Percentiles rank a stretch among this genome's conserved stretches.
Evolutionary conservation across 2,797 vertebrate species (phyloP).

Genomic region (Spheniscus humboldti): DNA sequence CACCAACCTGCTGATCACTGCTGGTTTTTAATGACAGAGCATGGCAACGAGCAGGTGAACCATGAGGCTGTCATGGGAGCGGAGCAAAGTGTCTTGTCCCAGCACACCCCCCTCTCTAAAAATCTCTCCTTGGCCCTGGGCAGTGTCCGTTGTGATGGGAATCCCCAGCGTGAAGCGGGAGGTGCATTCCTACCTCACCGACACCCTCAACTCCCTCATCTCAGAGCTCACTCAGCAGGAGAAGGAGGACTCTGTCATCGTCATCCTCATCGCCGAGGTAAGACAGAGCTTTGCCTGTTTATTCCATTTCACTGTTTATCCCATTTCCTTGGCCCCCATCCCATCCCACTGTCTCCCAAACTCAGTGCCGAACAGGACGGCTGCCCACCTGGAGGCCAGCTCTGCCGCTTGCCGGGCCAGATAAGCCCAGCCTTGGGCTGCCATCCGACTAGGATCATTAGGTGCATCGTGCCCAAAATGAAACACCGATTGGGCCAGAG

Average conservation of each 20-base stretch:
- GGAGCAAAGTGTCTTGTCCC: not conserved
- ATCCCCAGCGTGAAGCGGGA: slow-evolving; percentile 95
- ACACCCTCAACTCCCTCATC: slow-evolving; percentile 95
- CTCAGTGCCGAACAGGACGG: not conserved
- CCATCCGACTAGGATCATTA: not conserved
- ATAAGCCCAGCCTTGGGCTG: slow-evolving; percentile 11
- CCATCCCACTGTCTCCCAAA: not conserved
- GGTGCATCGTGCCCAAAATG: not conserved
- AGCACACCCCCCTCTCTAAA: not conserved
- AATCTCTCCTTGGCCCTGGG: slow-evolving; percentile 42
- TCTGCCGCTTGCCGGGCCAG: not conserved
- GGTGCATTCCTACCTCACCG: slow-evolving; percentile 93
- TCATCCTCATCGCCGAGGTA: slow-evolving; percentile 95
- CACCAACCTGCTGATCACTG: not conserved
- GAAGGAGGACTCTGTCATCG: slow-evolving; percentile 95
- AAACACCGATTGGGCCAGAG: not conserved
- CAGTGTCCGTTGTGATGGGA: slow-evolving; percentile 97
- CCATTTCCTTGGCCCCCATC: not conserved
- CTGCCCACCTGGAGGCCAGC: not conserved
- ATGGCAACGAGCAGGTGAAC: not conserved
- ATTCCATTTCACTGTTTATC: not conserved
- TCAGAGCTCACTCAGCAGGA: slow-evolving; percentile 89
- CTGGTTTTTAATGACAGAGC: not conserved
- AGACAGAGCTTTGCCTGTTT: slow-evolving; percentile 10
- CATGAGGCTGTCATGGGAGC: not conserved